Percentiles rank a stretch among this genome's conserved stretches.
phyloP scores from a whole-genome alignment of 2,113 vertebrate genomes.

The Meles meles region DNA sequence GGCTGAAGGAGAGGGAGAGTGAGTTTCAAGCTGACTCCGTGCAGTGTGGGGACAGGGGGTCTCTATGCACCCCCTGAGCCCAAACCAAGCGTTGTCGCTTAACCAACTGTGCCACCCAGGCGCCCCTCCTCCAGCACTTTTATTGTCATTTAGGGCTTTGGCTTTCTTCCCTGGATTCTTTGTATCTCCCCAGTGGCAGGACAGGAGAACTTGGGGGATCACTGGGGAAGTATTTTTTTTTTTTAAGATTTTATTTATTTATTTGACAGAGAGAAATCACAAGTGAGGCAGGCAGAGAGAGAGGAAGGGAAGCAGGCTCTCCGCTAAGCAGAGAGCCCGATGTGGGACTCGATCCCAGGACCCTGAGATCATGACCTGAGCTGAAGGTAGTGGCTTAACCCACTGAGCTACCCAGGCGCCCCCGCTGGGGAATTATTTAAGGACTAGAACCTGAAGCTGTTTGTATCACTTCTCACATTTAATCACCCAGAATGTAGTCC shows the following conservation, averaged over 20 bases:
- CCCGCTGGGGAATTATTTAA: not conserved
- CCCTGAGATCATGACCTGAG: no score
- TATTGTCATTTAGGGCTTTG: not conserved
- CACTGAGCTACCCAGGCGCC: no score
- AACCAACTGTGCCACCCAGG: not conserved
- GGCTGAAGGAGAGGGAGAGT: not conserved
- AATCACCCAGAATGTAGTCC: not conserved
- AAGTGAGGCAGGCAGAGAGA: no score
- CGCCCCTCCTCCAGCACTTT: not conserved
- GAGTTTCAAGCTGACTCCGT: not conserved
- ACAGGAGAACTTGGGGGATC: not conserved
- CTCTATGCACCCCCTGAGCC: no score
- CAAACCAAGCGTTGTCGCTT: not conserved
- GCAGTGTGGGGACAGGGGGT: no score
- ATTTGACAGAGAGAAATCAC: no score
- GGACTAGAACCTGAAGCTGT: not conserved
- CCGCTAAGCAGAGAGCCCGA: no score
- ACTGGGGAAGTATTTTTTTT: not conserved
- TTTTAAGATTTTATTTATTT: no score
- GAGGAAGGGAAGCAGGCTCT: no score
- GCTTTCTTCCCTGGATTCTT: not conserved
- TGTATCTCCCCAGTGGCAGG: not conserved
- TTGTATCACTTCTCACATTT: not conserved
- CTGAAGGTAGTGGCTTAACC: no score
- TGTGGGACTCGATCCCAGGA: no score